Evolutionary conservation across 2,888 invertebrate genomes (phyloP).

Genomic region (Ectropis crepuscularia): DNA sequence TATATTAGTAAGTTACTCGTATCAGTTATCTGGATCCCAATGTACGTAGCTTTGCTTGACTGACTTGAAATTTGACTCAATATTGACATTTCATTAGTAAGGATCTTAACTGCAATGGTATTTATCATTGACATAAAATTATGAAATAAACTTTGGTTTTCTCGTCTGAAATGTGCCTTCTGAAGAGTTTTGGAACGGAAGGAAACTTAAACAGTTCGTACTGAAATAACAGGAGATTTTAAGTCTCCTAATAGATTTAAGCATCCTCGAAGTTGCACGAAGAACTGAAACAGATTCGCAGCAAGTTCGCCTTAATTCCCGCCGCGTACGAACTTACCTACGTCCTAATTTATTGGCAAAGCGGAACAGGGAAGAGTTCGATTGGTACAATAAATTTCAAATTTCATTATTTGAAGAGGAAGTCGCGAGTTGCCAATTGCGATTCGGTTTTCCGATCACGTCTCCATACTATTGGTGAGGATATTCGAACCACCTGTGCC

Average conservation of each 20-base stretch:
- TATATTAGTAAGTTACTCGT: too few relatives aligned
- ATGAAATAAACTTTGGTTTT: constrained; percentile 3
- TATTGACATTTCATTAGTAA: background rate
- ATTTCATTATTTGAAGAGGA: constrained; percentile 83
- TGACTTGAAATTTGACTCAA: background rate
- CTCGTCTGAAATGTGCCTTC: constrained; percentile 1
- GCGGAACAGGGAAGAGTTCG: constrained; percentile 64
- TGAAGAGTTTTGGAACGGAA: constrained; percentile 3
- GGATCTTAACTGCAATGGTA: background rate
- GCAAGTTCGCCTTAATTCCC: constrained; percentile 57
- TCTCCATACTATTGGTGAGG: constrained; percentile 80
- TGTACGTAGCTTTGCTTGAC: too few relatives aligned
- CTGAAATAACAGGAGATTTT: constrained; percentile 37
- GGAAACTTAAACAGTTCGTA: constrained; percentile 26
- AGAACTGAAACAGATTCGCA: constrained; percentile 54
- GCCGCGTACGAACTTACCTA: constrained; percentile 59
- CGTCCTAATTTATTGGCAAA: constrained; percentile 72
- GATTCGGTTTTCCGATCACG: constrained; percentile 80
- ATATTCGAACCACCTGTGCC: constrained; percentile 82
- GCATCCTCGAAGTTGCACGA: constrained; percentile 49
- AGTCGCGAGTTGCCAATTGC: constrained; percentile 78
- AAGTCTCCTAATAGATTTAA: constrained; percentile 51
- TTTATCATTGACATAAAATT: background rate
- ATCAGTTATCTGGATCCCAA: too few relatives aligned
- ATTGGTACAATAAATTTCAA: constrained; percentile 81